Percentiles rank a stretch among this genome's conserved stretches.
Conservation (phyloP, 1,140 invertebrate genomes). For the Globodera ellingtonae region DNA sequence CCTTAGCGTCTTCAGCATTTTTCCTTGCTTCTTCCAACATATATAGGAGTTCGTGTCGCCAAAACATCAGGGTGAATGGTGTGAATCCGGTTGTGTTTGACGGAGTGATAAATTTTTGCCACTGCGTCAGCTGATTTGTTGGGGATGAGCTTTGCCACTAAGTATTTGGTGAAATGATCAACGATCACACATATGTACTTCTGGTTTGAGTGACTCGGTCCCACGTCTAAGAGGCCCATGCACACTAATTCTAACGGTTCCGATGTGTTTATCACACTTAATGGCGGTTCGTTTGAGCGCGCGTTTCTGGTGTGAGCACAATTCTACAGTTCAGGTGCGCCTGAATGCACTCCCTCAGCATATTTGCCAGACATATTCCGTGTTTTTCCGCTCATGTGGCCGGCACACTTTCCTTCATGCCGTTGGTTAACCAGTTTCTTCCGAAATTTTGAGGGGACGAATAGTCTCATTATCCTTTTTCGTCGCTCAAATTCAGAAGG, state of each 20-base stretch:
- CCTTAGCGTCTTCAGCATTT: neutral
- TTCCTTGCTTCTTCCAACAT: neutral
- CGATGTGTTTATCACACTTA: no score
- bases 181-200: no score
- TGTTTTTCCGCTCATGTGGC: neutral
- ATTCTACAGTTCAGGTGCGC: no score
- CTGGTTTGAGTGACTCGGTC: no score
- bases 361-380: no score
- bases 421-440: neutral
- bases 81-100: constrained; percentile 6
- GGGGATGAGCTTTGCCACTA: no score
- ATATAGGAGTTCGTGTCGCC: neutral
- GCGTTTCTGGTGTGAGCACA: no score
- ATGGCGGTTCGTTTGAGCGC: no score
- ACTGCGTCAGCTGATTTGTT: no score
- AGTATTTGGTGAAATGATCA: no score
- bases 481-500: neutral
- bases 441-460: constrained; percentile 12
- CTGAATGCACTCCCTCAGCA: no score
- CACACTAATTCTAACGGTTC: neutral
- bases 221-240: no score
- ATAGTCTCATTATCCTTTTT: neutral
- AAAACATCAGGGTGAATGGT: constrained; percentile 1
- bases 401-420: constrained; percentile 18
- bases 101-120: constrained; percentile 1